A percentile compares a stretch with the other conserved stretches of the same genome.
Evolutionary conservation across 2,113 vertebrate genomes (phyloP).

Genomic region (Muscicapa adusta): DNA sequence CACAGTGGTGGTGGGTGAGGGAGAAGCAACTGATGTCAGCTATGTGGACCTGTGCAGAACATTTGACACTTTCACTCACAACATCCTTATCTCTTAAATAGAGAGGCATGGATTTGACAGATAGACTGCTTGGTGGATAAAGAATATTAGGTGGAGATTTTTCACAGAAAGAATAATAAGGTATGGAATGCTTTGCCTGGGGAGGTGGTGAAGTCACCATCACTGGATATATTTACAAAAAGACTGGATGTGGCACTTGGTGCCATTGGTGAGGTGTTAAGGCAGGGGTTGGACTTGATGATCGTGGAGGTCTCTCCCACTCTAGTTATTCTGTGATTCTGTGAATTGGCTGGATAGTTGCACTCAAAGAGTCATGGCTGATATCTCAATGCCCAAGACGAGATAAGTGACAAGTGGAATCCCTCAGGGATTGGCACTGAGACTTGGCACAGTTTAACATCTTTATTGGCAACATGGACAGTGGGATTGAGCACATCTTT

Average conservation of each 20-base stretch:
- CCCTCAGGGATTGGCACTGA: not conserved
- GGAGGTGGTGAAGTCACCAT: too few species aligned
- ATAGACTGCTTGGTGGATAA: not conserved
- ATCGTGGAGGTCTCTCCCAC: too few species aligned
- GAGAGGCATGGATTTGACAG: not conserved
- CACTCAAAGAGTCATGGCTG: not conserved
- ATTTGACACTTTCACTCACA: not conserved
- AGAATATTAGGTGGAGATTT: too few species aligned
- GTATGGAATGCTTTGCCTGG: too few species aligned
- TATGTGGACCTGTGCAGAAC: not conserved
- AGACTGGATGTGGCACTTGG: too few species aligned
- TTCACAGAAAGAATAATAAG: too few species aligned
- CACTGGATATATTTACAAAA: too few species aligned
- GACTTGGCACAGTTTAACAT: not conserved
- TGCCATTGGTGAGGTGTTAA: too few species aligned
- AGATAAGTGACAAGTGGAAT: not conserved
- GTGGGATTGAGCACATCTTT: not conserved
- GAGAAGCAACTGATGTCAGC: not conserved
- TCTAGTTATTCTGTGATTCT: too few species aligned
- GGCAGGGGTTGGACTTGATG: too few species aligned
- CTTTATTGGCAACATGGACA: not conserved
- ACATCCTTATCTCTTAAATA: not conserved
- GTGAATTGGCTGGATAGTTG: not conserved
- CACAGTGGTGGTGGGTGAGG: not conserved
- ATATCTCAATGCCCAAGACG: not conserved